Evolutionary conservation across 2,797 vertebrate species (phyloP).

Genomic region (Somateria mollissima): DNA sequence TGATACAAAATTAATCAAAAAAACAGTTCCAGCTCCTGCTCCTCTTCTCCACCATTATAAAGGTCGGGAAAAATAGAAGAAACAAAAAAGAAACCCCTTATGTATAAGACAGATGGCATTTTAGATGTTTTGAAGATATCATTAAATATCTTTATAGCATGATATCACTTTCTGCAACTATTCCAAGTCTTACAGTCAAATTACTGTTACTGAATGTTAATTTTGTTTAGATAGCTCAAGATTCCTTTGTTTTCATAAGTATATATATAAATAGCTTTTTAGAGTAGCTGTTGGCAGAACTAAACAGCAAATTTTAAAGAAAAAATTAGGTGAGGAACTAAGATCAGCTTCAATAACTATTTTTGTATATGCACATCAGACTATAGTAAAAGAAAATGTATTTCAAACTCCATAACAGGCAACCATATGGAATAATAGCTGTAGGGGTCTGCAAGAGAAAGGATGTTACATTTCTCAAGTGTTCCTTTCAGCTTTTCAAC

Average conservation of each 20-base stretch:
- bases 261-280: neutral
- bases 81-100: conserved; percentile 34
- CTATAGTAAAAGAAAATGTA: neutral
- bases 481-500: neutral
- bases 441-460: conserved; percentile 17
- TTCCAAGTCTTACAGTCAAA: neutral
- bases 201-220: neutral
- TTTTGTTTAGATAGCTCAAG: neutral
- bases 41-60: neutral
- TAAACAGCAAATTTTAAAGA: neutral
- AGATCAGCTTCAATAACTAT: neutral
- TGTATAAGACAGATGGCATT: conserved; percentile 5
- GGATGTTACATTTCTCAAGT: neutral
- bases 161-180: neutral
- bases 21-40: neutral
- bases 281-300: neutral
- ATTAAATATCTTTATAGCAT: conserved; percentile 12
- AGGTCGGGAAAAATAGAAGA: neutral
- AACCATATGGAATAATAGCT: conserved; percentile 21
- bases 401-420: neutral
- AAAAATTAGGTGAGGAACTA: neutral
- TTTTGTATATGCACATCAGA: neutral
- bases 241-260: neutral
- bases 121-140: conserved; percentile 32
- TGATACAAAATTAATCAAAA: conserved; percentile 67